A percentile compares a stretch with the other conserved stretches of the same genome.
phyloP scores from a whole-genome alignment of 2,888 invertebrate species.

The Chrysina gloriosa region DNA sequence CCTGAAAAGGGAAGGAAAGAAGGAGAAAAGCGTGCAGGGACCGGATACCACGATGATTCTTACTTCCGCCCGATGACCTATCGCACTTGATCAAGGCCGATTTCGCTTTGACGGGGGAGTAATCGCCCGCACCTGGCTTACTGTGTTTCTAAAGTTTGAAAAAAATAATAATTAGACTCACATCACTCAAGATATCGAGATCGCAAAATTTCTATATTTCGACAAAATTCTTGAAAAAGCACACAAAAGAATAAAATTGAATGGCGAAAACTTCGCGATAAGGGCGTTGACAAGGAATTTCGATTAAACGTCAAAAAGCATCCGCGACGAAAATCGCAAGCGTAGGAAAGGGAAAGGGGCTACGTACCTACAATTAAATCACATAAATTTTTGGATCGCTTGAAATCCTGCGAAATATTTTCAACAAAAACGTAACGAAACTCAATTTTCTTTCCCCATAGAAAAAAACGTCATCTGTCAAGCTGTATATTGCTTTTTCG shows the following conservation, averaged over 20 bases:
- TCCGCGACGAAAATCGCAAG: neutral
- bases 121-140: slow-evolving; percentile 36
- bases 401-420: slow-evolving; percentile 14
- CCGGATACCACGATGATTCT: neutral
- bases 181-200: neutral
- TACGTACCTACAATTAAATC: slow-evolving; percentile 35
- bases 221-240: neutral
- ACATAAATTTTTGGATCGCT: slow-evolving; percentile 39
- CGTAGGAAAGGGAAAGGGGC: neutral
- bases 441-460: slow-evolving; percentile 39
- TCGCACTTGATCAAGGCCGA: slow-evolving; percentile 26
- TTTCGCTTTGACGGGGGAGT: slow-evolving; percentile 18
- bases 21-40: too few relatives aligned
- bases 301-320: neutral
- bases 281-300: neutral
- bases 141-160: slow-evolving; percentile 21
- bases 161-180: neutral
- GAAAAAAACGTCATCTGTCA: slow-evolving; percentile 42
- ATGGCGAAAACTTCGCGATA: neutral
- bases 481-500: slow-evolving; percentile 17
- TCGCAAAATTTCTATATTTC: neutral
- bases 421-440: slow-evolving; percentile 26
- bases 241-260: too few relatives aligned
- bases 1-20: slow-evolving; percentile 12
- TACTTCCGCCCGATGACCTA: slow-evolving; percentile 36